These are phyloP conservation scores for Sinocyclocheilus anshuiensis DNA, from an alignment of 2,113 vertebrate genomes.

Conservation along the genomic window DNA sequence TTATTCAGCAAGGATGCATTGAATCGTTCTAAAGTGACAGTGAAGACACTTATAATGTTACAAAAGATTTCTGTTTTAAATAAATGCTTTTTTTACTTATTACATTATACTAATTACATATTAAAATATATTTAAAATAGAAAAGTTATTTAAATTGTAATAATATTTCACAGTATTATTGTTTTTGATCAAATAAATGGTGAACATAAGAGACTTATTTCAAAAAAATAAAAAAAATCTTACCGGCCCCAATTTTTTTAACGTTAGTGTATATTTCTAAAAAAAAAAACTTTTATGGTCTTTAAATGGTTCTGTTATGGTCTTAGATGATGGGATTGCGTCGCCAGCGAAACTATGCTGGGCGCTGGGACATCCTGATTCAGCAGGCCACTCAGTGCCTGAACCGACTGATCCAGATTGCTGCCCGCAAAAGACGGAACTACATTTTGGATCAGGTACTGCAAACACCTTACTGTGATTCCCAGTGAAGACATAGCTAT, in stretches of 20 bases:
- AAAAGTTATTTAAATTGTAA: no score
- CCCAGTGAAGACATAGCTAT: constrained; percentile 47
- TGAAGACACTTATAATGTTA: no score
- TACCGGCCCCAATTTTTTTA: neutral
- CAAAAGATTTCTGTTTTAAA: no score
- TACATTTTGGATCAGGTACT: constrained; percentile 93
- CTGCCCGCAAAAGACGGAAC: constrained; percentile 90
- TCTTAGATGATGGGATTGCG: constrained; percentile 87
- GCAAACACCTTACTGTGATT: constrained; percentile 43
- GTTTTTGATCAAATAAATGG: no score
- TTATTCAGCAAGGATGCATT: no score
- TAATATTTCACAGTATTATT: no score
- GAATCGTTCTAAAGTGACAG: no score
- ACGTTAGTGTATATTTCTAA: neutral
- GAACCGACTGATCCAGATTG: constrained; percentile 90
- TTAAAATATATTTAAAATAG: no score
- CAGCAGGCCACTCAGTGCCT: constrained; percentile 93
- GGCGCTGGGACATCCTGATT: constrained; percentile 90
- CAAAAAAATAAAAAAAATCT: no score
- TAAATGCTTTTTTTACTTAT: no score
- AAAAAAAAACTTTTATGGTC: neutral
- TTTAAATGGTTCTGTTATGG: neutral
- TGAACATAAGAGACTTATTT: no score
- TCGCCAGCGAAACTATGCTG: constrained; percentile 87
- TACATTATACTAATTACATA: no score